Percentiles rank a stretch among this genome's conserved stretches.
These are phyloP conservation scores for Lordiphosa mommai DNA, from an alignment of 1,140 invertebrate species.

Conservation along the genomic window DNA sequence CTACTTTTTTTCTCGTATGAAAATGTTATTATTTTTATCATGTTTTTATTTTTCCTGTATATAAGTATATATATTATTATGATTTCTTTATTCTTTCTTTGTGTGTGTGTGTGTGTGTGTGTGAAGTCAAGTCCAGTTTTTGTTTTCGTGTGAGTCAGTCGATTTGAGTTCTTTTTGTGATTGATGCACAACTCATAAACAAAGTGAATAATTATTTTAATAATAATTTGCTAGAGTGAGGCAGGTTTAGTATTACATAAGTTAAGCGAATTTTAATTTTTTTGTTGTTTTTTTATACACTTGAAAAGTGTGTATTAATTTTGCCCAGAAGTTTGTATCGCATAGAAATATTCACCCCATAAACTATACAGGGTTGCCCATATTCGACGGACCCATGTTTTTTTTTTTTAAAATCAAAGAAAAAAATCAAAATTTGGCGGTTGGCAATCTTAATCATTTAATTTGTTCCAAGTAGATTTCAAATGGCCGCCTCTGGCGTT, in stretches of 20 bases:
- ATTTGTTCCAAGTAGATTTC: too few relatives aligned
- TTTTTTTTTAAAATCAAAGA: too few relatives aligned
- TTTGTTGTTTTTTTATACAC: too few relatives aligned
- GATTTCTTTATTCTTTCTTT: background rate
- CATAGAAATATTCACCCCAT: too few relatives aligned
- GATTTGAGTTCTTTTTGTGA: slow-evolving; percentile 19
- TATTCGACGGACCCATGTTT: too few relatives aligned
- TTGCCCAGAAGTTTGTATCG: too few relatives aligned
- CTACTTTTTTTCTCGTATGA: background rate
- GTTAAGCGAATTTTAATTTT: slow-evolving; percentile 4
- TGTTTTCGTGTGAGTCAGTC: slow-evolving; percentile 2
- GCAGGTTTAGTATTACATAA: background rate
- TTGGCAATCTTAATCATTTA: too few relatives aligned
- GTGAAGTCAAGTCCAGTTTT: slow-evolving; percentile 20
- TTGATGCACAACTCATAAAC: slow-evolving; percentile 42
- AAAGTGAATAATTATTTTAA: slow-evolving; percentile 16
- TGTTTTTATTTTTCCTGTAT: background rate
- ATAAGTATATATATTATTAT: too few relatives aligned
- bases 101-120: slow-evolving; percentile 20
- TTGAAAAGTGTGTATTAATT: too few relatives aligned
- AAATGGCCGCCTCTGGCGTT: too few relatives aligned
- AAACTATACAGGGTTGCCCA: too few relatives aligned
- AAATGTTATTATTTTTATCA: slow-evolving; percentile 5
- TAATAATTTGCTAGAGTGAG: background rate
- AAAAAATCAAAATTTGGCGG: too few relatives aligned